Conservation (phyloP, 2,113 vertebrate species). For the Bubalus kerabau region DNA sequence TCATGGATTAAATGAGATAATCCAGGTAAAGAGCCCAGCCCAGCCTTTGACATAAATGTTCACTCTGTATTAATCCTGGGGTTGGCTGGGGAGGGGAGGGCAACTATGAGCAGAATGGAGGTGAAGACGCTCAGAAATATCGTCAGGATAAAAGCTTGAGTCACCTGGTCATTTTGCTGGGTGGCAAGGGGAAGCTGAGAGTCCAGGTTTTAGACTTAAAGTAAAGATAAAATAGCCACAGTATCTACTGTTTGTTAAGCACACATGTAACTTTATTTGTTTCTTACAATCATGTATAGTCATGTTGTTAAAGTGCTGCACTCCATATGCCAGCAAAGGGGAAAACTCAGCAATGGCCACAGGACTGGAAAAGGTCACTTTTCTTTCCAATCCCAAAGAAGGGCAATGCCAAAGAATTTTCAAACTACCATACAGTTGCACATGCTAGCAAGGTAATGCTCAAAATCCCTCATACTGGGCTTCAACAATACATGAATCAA, state of each 20-base stretch:
- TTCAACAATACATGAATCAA: neutral
- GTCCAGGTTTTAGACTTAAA: neutral
- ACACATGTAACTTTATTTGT: neutral
- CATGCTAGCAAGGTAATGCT: neutral
- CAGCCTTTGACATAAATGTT: neutral
- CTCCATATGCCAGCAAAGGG: neutral
- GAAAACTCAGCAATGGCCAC: neutral
- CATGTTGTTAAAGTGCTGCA: neutral
- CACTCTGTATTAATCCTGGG: too few species aligned
- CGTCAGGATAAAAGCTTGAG: neutral
- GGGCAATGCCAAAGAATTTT: neutral
- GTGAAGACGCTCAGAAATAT: neutral
- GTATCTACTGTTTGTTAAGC: neutral
- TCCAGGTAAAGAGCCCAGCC: neutral
- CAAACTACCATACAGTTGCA: neutral
- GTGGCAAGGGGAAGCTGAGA: neutral
- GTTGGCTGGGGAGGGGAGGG: too few species aligned
- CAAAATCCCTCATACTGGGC: neutral
- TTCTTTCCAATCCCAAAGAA: neutral
- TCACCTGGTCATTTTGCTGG: neutral
- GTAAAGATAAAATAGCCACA: neutral
- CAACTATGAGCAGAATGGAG: neutral
- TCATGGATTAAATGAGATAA: neutral
- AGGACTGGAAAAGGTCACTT: neutral
- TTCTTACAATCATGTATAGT: neutral